These are phyloP conservation scores for Ciconia maguari DNA, from an alignment of 2,113 vertebrate genomes.

Conservation along the genomic window DNA sequence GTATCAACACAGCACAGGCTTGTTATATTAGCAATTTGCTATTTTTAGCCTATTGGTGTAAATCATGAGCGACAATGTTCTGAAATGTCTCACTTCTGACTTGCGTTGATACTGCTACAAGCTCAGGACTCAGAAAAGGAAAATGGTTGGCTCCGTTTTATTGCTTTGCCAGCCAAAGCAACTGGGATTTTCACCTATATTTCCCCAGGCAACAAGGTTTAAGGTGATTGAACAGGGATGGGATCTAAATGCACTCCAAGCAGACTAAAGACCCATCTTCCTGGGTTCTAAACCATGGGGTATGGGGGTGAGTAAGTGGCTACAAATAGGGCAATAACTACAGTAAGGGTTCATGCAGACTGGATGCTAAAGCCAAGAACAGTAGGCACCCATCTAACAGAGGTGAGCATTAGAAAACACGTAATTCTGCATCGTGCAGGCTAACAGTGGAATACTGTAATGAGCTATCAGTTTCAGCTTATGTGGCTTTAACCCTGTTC, in stretches of 20 bases:
- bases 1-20: conserved; percentile 27
- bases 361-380: not conserved
- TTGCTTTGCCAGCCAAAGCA: not conserved
- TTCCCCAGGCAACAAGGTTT: not conserved
- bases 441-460: not conserved
- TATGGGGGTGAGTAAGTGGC: not conserved
- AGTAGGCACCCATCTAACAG: not conserved
- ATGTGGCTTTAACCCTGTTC: not conserved
- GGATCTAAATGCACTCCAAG: not conserved
- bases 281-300: not conserved
- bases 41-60: conserved; percentile 38
- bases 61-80: not conserved
- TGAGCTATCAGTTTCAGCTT: not conserved
- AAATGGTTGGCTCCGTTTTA: not conserved
- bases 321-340: not conserved
- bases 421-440: not conserved
- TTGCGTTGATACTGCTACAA: not conserved
- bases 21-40: conserved; percentile 1
- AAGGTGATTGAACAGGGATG: not conserved
- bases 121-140: not conserved
- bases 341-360: not conserved
- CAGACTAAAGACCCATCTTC: not conserved
- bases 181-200: not conserved
- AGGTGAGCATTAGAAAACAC: not conserved
- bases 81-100: conserved; percentile 35